A percentile compares a stretch with the other conserved stretches of the same genome.
phyloP scores from a whole-genome alignment of 2,888 invertebrate species.

The Andrena trimmerana region DNA sequence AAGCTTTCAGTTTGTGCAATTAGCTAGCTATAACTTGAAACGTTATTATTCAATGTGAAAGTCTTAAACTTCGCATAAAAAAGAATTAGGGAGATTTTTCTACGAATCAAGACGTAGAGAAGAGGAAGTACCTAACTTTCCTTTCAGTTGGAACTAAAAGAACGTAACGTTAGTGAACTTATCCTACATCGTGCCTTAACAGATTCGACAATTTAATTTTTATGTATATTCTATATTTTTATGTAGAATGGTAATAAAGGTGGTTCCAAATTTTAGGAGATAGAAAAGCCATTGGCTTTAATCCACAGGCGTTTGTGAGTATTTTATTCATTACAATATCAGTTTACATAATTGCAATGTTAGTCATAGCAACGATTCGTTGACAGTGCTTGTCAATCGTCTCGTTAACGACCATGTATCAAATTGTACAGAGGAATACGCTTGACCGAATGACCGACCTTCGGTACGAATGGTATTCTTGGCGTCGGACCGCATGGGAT shows the following conservation, averaged over 20 bases:
- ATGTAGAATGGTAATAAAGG: not conserved
- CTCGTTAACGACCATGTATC: slow-evolving; percentile 57
- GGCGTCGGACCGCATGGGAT: slow-evolving; percentile 36
- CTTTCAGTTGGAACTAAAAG: no score
- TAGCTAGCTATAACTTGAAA: no score
- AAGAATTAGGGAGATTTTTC: no score
- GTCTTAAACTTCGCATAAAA: no score
- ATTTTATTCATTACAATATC: slow-evolving; percentile 42
- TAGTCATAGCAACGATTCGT: slow-evolving; percentile 58
- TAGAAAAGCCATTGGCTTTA: not conserved
- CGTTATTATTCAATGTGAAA: no score
- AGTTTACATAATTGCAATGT: slow-evolving; percentile 69
- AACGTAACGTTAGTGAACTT: no score
- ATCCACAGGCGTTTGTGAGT: slow-evolving; percentile 42
- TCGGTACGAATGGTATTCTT: slow-evolving; percentile 32
- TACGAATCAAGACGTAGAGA: no score
- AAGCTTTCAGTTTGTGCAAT: no score
- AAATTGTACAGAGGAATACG: slow-evolving; percentile 40
- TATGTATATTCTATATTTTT: not conserved
- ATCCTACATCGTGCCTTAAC: no score
- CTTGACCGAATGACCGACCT: slow-evolving; percentile 11
- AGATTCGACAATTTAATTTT: no score
- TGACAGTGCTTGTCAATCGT: slow-evolving; percentile 56
- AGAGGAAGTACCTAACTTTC: no score
- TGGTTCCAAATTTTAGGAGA: not conserved